These are phyloP conservation scores for Nipponacmea schrenckii DNA, from an alignment of 2,888 invertebrate species.

Conservation along the genomic window DNA sequence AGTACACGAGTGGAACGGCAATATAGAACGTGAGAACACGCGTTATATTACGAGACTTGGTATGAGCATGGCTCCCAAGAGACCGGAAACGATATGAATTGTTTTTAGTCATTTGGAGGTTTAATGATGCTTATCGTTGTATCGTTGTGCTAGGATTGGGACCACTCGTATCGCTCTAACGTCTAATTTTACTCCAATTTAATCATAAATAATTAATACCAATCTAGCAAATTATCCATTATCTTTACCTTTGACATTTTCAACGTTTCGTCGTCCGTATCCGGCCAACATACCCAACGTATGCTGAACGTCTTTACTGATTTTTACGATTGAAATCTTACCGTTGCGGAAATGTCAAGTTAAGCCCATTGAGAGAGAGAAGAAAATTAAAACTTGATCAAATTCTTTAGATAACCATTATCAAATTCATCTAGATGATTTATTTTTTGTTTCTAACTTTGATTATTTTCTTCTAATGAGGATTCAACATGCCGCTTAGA, in stretches of 20 bases:
- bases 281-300: background rate
- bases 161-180: conserved; percentile 19
- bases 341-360: background rate
- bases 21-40: background rate
- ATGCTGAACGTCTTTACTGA: background rate
- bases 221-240: conserved; percentile 33
- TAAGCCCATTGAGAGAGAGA: background rate
- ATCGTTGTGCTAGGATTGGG: conserved; percentile 8
- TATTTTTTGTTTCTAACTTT: background rate
- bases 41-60: background rate
- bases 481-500: too few relatives aligned
- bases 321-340: background rate
- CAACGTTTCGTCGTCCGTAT: background rate
- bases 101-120: conserved; percentile 14
- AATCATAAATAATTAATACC: conserved; percentile 35
- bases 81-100: conserved; percentile 19
- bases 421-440: conserved; percentile 1
- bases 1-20: conserved; percentile 1
- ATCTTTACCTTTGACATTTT: conserved; percentile 30
- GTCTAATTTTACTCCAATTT: conserved; percentile 28
- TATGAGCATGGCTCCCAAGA: background rate
- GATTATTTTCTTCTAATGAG: too few relatives aligned
- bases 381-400: background rate
- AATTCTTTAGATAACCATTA: background rate
- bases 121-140: conserved; percentile 18